Base-by-base conservation (phyloP, 2,797 vertebrate species). In the Poecilia velifera region DNA sequence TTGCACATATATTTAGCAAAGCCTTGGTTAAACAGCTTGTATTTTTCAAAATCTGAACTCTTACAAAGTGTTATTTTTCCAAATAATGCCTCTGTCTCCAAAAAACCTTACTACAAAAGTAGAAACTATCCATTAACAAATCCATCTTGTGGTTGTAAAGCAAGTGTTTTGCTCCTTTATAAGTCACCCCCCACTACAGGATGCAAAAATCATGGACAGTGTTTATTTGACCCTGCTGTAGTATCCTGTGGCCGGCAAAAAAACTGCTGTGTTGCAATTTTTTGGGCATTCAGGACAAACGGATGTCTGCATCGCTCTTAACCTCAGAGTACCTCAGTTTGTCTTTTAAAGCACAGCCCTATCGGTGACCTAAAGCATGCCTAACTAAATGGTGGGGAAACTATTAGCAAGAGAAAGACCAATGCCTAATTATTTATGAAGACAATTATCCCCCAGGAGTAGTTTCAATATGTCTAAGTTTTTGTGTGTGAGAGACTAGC, bases 401-500 rank as follows among this genome's bases (percentile, higher is more conserved):
- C 82, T 86, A 90, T 90, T 87, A 91, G 73, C 55, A 79, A 72
- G 51, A 80, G 78, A 86, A 84, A 88, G 72, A 82, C 73, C 72
- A 72, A 71, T 71, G 83, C n/a, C 74, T 84, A 91, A 91, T 91
- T 86, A 93, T 93, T 92, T 89, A 90, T 86, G 64, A 87, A 79
- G 87, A 87, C 86, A 89, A 86, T 92, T 92, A 89, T 76, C 72
- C 80, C 72, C 45, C 71, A 41, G 84, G 84, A 87, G 39, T 45
- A 64, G 36, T 64, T 43, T 74, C 47, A 41, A 46, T 74, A 22
- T n/a, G 31, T 64, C 62, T 74, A 45, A 46, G 59, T 71, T 74
- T 76, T 51, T 62, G 49, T 72, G 51, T 74, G 49, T 68, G 18
- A 81, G 12, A 70, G 77, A 81, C 43, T 77, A 62, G 64, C 73